A percentile compares a stretch with the other conserved stretches of the same genome.
Conservation (phyloP, 2,888 invertebrate species). For the Scaptomyza caliginosa region DNA sequence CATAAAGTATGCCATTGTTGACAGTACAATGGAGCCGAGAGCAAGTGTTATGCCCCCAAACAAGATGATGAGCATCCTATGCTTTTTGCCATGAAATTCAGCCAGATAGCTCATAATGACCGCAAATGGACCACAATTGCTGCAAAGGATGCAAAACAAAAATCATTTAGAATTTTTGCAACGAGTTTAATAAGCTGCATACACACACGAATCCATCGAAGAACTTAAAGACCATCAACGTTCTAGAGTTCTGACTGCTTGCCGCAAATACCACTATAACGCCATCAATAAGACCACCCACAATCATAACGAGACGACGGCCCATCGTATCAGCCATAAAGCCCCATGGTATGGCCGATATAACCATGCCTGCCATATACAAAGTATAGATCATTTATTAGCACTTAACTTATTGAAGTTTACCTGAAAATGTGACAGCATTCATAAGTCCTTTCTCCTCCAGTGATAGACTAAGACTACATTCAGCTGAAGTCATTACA, state of each 20-base stretch:
- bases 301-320: conserved; percentile 87
- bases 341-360: conserved; percentile 90
- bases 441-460: conserved; percentile 89
- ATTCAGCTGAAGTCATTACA: conserved; percentile 89
- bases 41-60: conserved; percentile 88
- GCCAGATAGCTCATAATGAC: conserved; percentile 89
- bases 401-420: neutral
- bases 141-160: conserved; percentile 61
- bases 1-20: conserved; percentile 89
- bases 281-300: conserved; percentile 87
- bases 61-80: conserved; percentile 87
- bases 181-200: neutral
- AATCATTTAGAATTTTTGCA: neutral
- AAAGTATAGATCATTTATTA: neutral
- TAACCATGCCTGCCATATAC: conserved; percentile 88
- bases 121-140: conserved; percentile 89
- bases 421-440: conserved; percentile 89
- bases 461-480: conserved; percentile 88
- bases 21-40: conserved; percentile 87
- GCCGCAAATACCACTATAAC: conserved; percentile 87
- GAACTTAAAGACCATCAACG: conserved; percentile 88
- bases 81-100: conserved; percentile 88
- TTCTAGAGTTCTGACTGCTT: conserved; percentile 87
- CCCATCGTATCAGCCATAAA: conserved; percentile 90
- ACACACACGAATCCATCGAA: conserved; percentile 89